Percentiles rank a stretch among this genome's conserved stretches.
phyloP scores from a whole-genome alignment of 2,888 invertebrate species.

The Pyralis farinalis region DNA sequence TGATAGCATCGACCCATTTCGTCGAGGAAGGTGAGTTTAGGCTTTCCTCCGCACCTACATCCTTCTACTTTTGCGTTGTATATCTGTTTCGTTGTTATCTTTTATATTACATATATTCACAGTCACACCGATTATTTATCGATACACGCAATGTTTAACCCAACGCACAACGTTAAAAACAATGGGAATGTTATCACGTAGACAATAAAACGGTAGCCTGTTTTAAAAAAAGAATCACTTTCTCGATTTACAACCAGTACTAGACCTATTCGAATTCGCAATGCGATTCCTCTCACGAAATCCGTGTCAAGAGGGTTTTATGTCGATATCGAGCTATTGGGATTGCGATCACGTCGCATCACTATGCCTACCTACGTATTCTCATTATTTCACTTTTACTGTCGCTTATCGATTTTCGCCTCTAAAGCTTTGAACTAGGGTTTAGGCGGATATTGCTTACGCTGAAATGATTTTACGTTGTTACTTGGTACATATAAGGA shows the following conservation, averaged over 20 bases:
- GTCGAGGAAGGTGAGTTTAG: too few species aligned
- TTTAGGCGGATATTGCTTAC: too few species aligned
- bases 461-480: too few species aligned
- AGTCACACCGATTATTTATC: too few species aligned
- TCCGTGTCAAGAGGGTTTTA: constrained; percentile 13
- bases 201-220: constrained; percentile 5
- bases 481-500: neutral
- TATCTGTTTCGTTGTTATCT: too few species aligned
- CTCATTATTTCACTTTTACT: constrained; percentile 3
- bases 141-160: too few species aligned
- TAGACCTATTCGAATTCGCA: constrained; percentile 18
- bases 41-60: too few species aligned
- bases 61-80: too few species aligned
- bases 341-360: constrained; percentile 49
- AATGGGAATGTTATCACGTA: constrained; percentile 3
- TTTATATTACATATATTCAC: too few species aligned
- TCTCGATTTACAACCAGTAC: constrained; percentile 1
- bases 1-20: too few species aligned
- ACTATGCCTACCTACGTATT: constrained; percentile 35
- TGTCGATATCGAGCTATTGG: constrained; percentile 33
- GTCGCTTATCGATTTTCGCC: constrained; percentile 19
- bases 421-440: constrained; percentile 16
- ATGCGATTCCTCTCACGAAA: constrained; percentile 19
- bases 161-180: neutral
- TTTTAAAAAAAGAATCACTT: constrained; percentile 8